Percentiles rank a stretch among this genome's conserved stretches.
Evolutionary conservation across 2,113 vertebrate genomes (phyloP).

Genomic region (Sterna hirundo): DNA sequence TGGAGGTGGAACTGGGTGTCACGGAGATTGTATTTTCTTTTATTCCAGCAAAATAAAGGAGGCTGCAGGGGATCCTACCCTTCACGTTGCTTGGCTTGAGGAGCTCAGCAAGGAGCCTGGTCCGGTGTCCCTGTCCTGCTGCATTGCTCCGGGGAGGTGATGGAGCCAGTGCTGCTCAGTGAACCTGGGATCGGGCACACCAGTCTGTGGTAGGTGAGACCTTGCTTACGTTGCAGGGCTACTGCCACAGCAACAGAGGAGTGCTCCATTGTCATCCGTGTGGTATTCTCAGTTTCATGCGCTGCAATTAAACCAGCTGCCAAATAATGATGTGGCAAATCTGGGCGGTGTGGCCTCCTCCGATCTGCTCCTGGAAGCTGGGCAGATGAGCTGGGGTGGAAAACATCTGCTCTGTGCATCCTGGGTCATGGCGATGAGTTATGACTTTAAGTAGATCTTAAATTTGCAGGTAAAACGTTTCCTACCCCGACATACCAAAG

Average conservation of each 20-base stretch:
- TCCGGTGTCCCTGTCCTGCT: neutral
- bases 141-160: fast-evolving
- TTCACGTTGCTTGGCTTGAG: neutral
- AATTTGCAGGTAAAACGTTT: neutral
- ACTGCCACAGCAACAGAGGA: constrained; percentile 1
- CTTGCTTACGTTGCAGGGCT: neutral
- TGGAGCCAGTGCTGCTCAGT: neutral
- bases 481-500: neutral
- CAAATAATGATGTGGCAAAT: constrained; percentile 59
- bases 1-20: neutral
- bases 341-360: constrained; percentile 15
- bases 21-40: neutral
- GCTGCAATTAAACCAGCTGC: constrained; percentile 49
- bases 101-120: neutral
- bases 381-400: constrained; percentile 47
- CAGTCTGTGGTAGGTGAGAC: neutral
- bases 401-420: constrained; percentile 28
- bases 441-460: neutral
- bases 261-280: constrained; percentile 32
- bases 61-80: neutral
- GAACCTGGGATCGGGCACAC: neutral
- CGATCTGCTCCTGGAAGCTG: constrained; percentile 5
- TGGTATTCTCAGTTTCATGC: constrained; percentile 51
- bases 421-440: neutral
- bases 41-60: neutral